These are phyloP conservation scores for Schizotus pectinicornis DNA, from an alignment of 2,888 invertebrate genomes.

Conservation along the genomic window DNA sequence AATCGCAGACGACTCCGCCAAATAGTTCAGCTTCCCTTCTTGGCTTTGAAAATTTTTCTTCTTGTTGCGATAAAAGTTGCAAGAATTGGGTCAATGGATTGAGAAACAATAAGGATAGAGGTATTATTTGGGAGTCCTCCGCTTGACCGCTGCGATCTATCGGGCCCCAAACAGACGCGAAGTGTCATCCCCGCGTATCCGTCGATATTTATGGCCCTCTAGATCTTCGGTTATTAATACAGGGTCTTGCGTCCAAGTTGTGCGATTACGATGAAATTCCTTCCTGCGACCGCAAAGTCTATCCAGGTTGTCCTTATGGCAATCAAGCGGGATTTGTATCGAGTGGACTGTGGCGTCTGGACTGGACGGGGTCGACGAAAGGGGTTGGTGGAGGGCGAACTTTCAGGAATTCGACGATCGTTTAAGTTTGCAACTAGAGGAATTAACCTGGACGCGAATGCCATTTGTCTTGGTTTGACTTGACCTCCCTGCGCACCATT, in stretches of 20 bases:
- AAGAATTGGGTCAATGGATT: too few relatives aligned
- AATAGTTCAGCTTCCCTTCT: too few relatives aligned
- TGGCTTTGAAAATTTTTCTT: too few relatives aligned
- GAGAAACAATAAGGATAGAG: too few relatives aligned
- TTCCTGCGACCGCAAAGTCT: constrained; percentile 39
- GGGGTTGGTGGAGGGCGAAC: constrained; percentile 1
- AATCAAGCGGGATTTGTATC: constrained; percentile 42
- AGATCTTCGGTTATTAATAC: constrained; percentile 15
- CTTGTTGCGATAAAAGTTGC: too few relatives aligned
- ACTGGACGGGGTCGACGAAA: constrained; percentile 2
- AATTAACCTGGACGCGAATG: constrained; percentile 58
- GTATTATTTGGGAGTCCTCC: too few relatives aligned
- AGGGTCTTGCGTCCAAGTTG: constrained; percentile 9
- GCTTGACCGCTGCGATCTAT: neutral
- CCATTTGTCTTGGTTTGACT: constrained; percentile 60
- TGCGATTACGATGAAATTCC: constrained; percentile 48
- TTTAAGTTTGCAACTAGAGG: constrained; percentile 55
- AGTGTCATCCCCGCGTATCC: constrained; percentile 24
- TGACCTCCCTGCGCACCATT: constrained; percentile 53
- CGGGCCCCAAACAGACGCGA: neutral
- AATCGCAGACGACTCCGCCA: too few relatives aligned
- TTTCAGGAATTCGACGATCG: constrained; percentile 54
- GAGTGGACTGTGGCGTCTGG: constrained; percentile 37
- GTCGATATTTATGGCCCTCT: constrained; percentile 18
- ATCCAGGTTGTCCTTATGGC: constrained; percentile 20